Evolutionary conservation across 2,113 vertebrate species (phyloP).

Genomic region (Glareola pratincola): DNA sequence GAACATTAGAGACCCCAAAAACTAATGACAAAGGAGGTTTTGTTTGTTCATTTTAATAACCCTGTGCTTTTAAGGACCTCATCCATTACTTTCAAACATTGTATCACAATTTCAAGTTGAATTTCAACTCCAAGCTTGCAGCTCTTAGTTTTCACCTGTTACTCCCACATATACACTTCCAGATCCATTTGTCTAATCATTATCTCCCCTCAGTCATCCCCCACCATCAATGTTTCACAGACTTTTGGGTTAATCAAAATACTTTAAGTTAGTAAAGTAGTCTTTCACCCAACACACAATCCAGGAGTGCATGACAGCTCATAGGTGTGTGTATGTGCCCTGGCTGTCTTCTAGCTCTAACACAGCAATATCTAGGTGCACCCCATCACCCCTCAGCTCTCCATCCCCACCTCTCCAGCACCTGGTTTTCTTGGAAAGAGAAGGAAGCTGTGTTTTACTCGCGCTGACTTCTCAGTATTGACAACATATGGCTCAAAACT

Average conservation of each 20-base stretch:
- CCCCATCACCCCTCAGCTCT: background rate
- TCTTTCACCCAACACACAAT: background rate
- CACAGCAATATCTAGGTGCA: background rate
- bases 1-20: background rate
- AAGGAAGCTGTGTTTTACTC: conserved; percentile 37
- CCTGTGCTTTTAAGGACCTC: background rate
- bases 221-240: background rate
- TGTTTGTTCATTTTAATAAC: background rate
- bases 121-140: background rate
- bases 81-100: background rate
- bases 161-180: background rate
- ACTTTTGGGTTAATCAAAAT: background rate
- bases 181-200: background rate
- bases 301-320: background rate
- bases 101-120: background rate
- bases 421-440: conserved; percentile 30
- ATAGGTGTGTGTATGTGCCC: rapidly evolving
- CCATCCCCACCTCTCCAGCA: background rate
- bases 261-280: background rate
- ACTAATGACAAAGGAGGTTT: background rate
- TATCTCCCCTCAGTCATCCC: background rate
- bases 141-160: background rate
- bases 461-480: conserved; percentile 28
- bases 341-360: background rate
- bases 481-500: conserved; percentile 59